Base-by-base conservation (phyloP, 2,113 vertebrate species). In the Podarcis raffonei region DNA sequence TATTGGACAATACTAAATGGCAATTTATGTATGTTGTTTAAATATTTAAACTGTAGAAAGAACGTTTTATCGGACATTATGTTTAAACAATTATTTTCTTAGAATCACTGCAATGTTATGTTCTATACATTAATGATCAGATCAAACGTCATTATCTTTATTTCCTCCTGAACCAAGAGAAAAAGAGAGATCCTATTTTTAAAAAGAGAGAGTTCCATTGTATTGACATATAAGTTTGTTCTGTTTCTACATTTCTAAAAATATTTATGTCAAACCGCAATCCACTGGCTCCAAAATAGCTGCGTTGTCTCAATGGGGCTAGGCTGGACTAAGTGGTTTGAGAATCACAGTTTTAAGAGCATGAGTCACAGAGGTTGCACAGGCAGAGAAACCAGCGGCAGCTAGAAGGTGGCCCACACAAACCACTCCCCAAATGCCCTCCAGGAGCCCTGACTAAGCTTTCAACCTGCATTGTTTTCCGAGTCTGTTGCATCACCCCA, bases 161-260 rank as follows among this genome's bases (percentile, higher is more conserved):
- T 77, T 95, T 96, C 95, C 91, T 95, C 95, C 94, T 95, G 92
- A 93, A 94, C 85, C 93, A 93, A 97, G 87, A 95, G 92, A 94
- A 90, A 97, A 96, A 91, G 78, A 94, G 94, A 96, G 96, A 96
- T 96, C 96, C 95, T 97, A 97, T 97, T 97, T 97, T 74, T 97
- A 95, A 9, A 89, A 84, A 97, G 94, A 96, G 96, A 96, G 93
- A 96, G 93, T 96, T 95, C 93, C 95, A 95, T 94, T 97, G 96
- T 97, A 96, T 93, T 95, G 96, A 96, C 96, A 92, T 95, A 95
- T 95, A 96, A 97, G 92, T 97, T 96, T 97, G 96, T 97, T 96
- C 95, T 97, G 96, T 96, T 96, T 94, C 96, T 96, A 94, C 88
- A 94, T 95, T 96, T 96, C 93, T 96, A 95, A 95, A 91, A 96